Conservation (phyloP, 37 sponge, comb jelly and placozoan genomes). For the Ephydatia muelleri region DNA sequence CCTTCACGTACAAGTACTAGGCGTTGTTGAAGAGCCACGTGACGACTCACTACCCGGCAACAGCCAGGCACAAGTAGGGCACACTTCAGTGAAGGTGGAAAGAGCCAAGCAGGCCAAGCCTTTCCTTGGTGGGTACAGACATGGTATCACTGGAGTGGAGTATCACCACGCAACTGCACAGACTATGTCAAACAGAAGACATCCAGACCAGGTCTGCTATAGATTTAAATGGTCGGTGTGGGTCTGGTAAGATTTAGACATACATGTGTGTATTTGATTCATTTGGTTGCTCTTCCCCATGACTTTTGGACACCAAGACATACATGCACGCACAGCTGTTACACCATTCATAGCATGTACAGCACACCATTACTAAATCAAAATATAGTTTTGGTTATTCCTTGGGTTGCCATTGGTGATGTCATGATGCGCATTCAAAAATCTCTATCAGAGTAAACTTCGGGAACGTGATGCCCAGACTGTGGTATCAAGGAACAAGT, state of each 20-base stretch:
- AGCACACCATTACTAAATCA: too few species aligned
- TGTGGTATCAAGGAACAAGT: slow-evolving; percentile 54
- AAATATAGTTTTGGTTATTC: too few species aligned
- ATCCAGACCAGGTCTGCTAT: neutral
- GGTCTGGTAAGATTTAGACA: too few species aligned
- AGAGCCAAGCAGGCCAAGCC: slow-evolving; percentile 51
- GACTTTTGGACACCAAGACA: too few species aligned
- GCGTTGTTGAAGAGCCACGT: neutral
- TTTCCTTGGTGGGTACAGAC: slow-evolving; percentile 83
- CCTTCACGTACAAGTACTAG: slow-evolving; percentile 17
- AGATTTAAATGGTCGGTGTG: neutral
- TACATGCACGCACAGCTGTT: too few species aligned
- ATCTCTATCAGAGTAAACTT: neutral
- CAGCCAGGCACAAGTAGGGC: neutral
- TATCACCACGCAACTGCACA: slow-evolving; percentile 85
- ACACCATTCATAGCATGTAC: too few species aligned
- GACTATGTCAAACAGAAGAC: slow-evolving; percentile 45
- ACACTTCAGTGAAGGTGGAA: slow-evolving; percentile 34
- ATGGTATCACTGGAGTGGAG: slow-evolving; percentile 68
- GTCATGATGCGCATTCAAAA: neutral
- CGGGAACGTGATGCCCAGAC: slow-evolving; percentile 89
- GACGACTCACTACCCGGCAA: neutral
- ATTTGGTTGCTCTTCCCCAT: too few species aligned
- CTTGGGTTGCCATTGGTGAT: slow-evolving; percentile 14
- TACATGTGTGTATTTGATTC: too few species aligned